A percentile compares a stretch with the other conserved stretches of the same genome.
phyloP scores from a whole-genome alignment of 2,113 vertebrate species.

The Rafetus swinhoei region DNA sequence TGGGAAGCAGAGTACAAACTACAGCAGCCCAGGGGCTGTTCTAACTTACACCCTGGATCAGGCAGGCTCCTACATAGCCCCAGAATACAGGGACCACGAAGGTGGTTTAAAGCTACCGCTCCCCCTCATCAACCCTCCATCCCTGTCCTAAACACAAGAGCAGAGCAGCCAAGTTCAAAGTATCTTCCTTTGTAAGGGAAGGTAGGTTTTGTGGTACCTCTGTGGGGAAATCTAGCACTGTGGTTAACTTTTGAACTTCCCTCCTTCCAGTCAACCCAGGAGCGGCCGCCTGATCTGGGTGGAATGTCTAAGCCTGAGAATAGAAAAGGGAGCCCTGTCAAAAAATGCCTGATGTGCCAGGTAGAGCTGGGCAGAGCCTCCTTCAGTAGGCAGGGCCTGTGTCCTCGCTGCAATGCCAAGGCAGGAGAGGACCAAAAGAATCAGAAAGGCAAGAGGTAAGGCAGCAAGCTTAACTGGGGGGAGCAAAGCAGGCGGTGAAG shows the following conservation, averaged over 20 bases:
- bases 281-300: not conserved
- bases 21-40: not conserved
- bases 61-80: not conserved
- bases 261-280: not conserved
- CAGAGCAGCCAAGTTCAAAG: not conserved
- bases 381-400: not conserved
- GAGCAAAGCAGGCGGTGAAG: not conserved
- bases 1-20: not conserved
- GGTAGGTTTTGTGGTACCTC: not conserved
- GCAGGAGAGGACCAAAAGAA: not conserved
- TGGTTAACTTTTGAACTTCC: not conserved
- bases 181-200: not conserved
- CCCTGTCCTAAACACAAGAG: not conserved
- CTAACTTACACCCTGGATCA: not conserved
- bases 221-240: not conserved
- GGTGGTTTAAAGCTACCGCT: not conserved
- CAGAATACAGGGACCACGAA: not conserved
- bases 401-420: not conserved
- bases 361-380: not conserved
- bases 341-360: accelerated
- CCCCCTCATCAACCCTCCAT: not conserved
- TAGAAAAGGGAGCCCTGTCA: not conserved
- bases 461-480: not conserved
- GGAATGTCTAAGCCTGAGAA: not conserved
- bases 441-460: not conserved